Conservation (phyloP, 2,888 invertebrate species). For the Phalangium opilio region DNA sequence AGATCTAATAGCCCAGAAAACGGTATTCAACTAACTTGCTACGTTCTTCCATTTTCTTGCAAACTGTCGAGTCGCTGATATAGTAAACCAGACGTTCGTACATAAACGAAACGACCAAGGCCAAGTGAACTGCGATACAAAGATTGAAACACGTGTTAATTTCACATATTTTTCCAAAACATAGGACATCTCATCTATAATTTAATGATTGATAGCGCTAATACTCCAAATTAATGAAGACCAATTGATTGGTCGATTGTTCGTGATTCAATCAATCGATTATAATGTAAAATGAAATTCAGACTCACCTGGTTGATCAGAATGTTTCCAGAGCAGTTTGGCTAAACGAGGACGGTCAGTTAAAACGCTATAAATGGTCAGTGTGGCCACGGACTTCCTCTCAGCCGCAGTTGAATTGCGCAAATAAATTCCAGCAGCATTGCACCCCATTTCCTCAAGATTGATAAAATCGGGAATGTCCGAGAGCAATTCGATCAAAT, state of each 20-base stretch:
- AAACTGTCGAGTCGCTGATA: constrained; percentile 20
- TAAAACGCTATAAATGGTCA: constrained; percentile 24
- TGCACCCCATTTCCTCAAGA: constrained; percentile 27
- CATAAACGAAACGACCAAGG: constrained; percentile 23
- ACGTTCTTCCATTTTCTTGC: constrained; percentile 20
- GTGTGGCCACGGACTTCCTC: constrained; percentile 21
- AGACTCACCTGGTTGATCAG: constrained; percentile 24
- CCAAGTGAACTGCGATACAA: too few relatives aligned
- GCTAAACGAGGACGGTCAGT: constrained; percentile 21
- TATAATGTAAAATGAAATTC: too few relatives aligned
- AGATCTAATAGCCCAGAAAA: too few relatives aligned
- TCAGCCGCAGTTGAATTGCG: constrained; percentile 22
- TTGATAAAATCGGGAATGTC: constrained; percentile 27
- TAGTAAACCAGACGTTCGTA: constrained; percentile 20
- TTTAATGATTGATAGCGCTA: too few relatives aligned
- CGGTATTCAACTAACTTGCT: too few relatives aligned
- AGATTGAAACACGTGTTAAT: too few relatives aligned
- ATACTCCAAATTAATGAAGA: too few relatives aligned
- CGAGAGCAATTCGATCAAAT: constrained; percentile 24
- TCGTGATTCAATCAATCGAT: too few relatives aligned
- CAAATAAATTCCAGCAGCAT: constrained; percentile 23
- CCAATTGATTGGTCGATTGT: too few relatives aligned
- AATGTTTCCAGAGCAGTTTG: constrained; percentile 23
- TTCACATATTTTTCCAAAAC: too few relatives aligned
- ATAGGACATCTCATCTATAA: too few relatives aligned